Percentiles rank a stretch among this genome's conserved stretches.
Conservation (phyloP, 1,140 invertebrate genomes). For the Drosophila tsacasi region DNA sequence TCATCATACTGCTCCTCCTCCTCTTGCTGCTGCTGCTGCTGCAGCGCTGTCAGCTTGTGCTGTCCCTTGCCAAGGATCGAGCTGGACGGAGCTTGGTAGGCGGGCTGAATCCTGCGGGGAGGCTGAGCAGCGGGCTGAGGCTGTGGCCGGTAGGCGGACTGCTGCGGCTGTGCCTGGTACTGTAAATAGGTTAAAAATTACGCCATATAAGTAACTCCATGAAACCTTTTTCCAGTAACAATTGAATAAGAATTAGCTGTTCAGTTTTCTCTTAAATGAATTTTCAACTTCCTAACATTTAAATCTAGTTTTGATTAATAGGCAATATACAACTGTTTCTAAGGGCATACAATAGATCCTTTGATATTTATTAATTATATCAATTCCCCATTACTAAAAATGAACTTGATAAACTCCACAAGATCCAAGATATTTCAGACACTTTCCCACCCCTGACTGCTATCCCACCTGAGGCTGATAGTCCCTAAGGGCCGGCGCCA, state of each 20-base stretch:
- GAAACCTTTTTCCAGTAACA: fast-evolving
- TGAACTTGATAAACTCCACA: not conserved
- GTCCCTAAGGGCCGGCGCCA: slow-evolving; percentile 76
- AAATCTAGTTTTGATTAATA: not conserved
- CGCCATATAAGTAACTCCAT: too few species aligned
- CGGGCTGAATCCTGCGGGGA: slow-evolving; percentile 62
- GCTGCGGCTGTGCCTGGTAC: slow-evolving; percentile 77
- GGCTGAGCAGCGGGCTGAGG: slow-evolving; percentile 61
- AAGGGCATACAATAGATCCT: not conserved
- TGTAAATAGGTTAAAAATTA: slow-evolving; percentile 13
- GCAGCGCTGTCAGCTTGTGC: slow-evolving; percentile 59
- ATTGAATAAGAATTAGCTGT: not conserved
- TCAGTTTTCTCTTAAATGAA: too few species aligned
- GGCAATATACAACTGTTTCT: not conserved
- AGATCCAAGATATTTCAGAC: too few species aligned
- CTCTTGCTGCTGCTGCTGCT: slow-evolving; percentile 58
- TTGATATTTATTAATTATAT: not conserved
- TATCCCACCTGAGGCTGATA: slow-evolving; percentile 75
- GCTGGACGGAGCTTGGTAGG: slow-evolving; percentile 49
- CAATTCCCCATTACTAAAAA: not conserved
- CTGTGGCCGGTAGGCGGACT: slow-evolving; percentile 68
- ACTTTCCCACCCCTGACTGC: too few species aligned
- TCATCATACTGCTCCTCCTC: slow-evolving; percentile 84
- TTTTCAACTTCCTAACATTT: not conserved
- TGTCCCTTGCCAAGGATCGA: slow-evolving; percentile 70